Base-by-base conservation (phyloP, 2,113 vertebrate genomes). In the Illadopsis cleaveri region DNA sequence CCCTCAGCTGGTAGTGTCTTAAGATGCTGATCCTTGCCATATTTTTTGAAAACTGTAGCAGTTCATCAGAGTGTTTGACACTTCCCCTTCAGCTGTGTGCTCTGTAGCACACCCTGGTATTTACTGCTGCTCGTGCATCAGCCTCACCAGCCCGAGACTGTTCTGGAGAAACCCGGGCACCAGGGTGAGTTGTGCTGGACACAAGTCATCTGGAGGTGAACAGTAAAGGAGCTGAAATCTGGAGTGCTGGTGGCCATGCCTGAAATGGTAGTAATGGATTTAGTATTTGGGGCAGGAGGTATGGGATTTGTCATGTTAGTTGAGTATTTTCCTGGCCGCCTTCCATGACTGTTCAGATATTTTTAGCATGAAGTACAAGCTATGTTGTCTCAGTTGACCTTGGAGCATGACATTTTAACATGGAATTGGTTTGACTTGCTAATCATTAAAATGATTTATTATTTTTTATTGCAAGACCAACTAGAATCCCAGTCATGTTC, bases 301-400 rank as follows among this genome's bases (percentile, higher is more conserved):
- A 92, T 92, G 95, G 92, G 94, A 94, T 96, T 96, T 96, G 92
- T 96, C 90, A 83, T 96, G 93, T 91, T 96, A 79, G 87, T 71
- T 87, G 88, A 86, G 54, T 85, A 94, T 96, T 97, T 95, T 96
- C 96, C 94, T 96, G 93, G 96, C 92, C 0, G 15, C 78, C 56
- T 96, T 96, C 92, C 96, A 96, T 83, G 82, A 30, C 85, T 78
- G 79, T 73, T 93, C 60, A n/a, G 96, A 78, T 96, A 96, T 96
- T 96, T 97, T 96, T 95, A 96, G 96, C 79, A 48, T 81, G 92
- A 83, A 95, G 92, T 60, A 48, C 82, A 86, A 69, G 90, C 93
- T 79, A 78, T 92, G 96, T 94, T 91, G 92, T 96, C 82, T 87
- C 75, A 42, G 78, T 85, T 94, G 96, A 96, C 94, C 95, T 97